Base-by-base conservation (phyloP, 2,888 invertebrate genomes). In the Diplazon laetatorius region DNA sequence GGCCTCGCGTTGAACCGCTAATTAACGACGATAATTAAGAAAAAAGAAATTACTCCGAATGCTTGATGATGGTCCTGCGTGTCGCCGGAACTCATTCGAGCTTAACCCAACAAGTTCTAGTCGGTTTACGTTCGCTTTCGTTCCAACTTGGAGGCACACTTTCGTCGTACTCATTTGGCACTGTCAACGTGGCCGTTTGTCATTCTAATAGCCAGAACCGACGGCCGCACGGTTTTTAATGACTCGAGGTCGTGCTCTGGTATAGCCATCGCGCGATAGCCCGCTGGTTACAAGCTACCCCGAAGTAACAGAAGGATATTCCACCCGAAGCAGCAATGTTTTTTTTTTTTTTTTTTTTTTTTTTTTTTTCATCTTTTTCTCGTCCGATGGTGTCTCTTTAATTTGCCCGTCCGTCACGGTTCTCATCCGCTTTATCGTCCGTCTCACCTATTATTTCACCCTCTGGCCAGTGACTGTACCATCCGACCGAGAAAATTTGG, bases 141-240 rank as follows among this genome's bases (percentile, higher is more conserved):
- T 66, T 74, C 60, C 74, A 52, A 74, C 50, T 74, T 55, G 68
- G 69, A 68, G 68, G 68, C 80, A 83, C 82, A 84, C 86, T 87
- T 86, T 87, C 87, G 85, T 87, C 88, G 85, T 73, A 80, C 88
- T 89, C 89, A 89, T 89, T 89, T 89, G 87, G 89, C 88, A 87
- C 86, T 87, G 88, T 89, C 89, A 88, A 87, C 88, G 86, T 85
- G 83, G 85, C 86, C 86, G 87, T 89, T 88, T 89, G 88, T 89
- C 89, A 89, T 87, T 89, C 89, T 89, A 89, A 89, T 89, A 85
- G 87, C 85, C 85, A 85, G 84, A 86, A 87, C 86, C 60, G 70
- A 74, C 74, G 59, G 48, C 50, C 70, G 39, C 66, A 66, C 62
- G 71, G 55, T 75, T 71, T 78, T 78, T 73, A 75, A 78, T 75